Conservation (phyloP, 2,888 invertebrate species). For the Neoascia interrupta region DNA sequence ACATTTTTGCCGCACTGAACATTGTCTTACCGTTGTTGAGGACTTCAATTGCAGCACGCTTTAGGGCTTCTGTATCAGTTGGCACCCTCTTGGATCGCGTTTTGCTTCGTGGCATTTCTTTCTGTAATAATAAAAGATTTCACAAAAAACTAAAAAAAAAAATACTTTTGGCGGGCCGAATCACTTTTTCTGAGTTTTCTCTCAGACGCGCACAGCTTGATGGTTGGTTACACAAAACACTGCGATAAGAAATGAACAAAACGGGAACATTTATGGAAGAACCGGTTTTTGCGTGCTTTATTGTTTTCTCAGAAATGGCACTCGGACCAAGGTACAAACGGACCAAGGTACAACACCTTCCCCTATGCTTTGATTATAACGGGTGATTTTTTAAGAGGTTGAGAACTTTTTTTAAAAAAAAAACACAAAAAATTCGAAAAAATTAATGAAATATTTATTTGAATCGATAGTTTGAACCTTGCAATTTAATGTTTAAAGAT, state of each 20-base stretch:
- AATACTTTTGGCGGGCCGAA: background rate
- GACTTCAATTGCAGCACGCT: background rate
- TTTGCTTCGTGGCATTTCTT: background rate
- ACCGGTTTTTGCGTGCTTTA: background rate
- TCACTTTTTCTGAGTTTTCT: background rate
- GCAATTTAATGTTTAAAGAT: no score
- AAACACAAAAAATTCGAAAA: no score
- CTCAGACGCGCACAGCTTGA: background rate
- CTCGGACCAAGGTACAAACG: constrained; percentile 1
- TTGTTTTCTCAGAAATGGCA: background rate
- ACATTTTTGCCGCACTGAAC: background rate
- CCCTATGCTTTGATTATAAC: no score
- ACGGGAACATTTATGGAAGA: background rate
- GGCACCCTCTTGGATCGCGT: background rate
- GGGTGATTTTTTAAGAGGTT: no score
- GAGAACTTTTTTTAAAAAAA: no score
- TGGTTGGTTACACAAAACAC: background rate
- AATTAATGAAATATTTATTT: no score
- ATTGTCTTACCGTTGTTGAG: background rate
- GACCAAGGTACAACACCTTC: no score
- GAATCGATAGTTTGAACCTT: no score
- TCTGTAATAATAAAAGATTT: background rate
- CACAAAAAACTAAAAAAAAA: background rate
- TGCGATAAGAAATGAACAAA: background rate
- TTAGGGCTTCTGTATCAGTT: background rate